Conservation (phyloP, 2,113 vertebrate species). For the Thunnus maccoyii region DNA sequence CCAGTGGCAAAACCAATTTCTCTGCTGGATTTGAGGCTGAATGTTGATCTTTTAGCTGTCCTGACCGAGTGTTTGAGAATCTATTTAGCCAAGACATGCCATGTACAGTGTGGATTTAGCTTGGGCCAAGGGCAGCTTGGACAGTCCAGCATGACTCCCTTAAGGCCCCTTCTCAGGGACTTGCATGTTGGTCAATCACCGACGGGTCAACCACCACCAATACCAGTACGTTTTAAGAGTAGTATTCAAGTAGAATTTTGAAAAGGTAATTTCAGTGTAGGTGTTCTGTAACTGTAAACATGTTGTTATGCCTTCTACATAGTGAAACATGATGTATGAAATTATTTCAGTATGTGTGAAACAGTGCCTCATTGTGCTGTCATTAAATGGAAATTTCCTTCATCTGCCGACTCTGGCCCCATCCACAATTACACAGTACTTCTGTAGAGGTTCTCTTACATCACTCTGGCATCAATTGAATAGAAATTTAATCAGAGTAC, state of each 20-base stretch:
- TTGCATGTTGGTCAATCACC: not conserved
- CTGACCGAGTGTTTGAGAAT: constrained; percentile 17
- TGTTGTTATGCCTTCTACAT: not conserved
- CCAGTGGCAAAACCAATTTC: not conserved
- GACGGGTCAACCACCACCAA: not conserved
- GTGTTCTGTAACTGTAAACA: not conserved
- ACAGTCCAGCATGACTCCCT: not conserved
- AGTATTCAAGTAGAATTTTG: not conserved
- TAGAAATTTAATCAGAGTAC: constrained; percentile 25
- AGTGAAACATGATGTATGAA: not conserved
- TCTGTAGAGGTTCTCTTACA: constrained; percentile 4
- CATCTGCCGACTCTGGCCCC: not conserved
- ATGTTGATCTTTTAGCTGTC: constrained; percentile 4
- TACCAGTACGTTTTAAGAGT: not conserved
- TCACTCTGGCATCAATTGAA: constrained; percentile 5
- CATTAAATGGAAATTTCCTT: not conserved
- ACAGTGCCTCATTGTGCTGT: not conserved
- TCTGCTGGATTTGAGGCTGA: not conserved
- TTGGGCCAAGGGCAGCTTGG: not conserved
- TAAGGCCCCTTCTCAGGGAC: not conserved
- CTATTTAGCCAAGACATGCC: constrained; percentile 2
- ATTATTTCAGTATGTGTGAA: not conserved
- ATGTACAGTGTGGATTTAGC: constrained; percentile 1
- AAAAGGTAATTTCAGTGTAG: not conserved
- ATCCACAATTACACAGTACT: not conserved